A percentile compares a stretch with the other conserved stretches of the same genome.
Conservation (phyloP, 2,888 invertebrate genomes). For the Phaonia tiefii region DNA sequence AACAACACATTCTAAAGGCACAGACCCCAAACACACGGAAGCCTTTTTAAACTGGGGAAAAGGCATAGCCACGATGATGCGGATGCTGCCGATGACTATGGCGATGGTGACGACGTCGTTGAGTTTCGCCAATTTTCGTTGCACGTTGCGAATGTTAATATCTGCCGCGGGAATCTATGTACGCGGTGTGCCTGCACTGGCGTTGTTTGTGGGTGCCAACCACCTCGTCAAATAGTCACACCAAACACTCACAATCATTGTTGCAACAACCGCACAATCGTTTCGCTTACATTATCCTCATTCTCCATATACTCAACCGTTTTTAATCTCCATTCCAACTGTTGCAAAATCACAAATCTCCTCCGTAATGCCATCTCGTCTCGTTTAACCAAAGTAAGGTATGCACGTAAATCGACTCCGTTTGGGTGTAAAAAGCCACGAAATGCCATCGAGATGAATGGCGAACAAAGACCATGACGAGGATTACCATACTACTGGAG, state of each 20-base stretch:
- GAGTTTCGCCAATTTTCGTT: slow-evolving; percentile 22
- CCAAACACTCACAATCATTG: background rate
- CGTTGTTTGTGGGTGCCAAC: slow-evolving; percentile 33
- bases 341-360: slow-evolving; percentile 20
- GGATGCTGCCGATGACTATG: background rate
- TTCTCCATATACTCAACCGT: background rate
- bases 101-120: background rate
- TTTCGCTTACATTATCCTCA: background rate
- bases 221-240: slow-evolving; percentile 12
- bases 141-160: background rate
- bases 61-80: background rate
- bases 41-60: slow-evolving; percentile 17
- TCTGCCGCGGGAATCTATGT: slow-evolving; percentile 39
- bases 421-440: slow-evolving; percentile 30
- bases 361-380: slow-evolving; percentile 9
- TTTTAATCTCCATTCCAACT: slow-evolving; percentile 15
- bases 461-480: background rate
- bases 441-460: slow-evolving; percentile 28
- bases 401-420: slow-evolving; percentile 24
- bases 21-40: slow-evolving; percentile 29
- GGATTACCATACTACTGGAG: background rate
- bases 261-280: background rate
- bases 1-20: slow-evolving; percentile 50
- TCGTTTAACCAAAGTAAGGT: slow-evolving; percentile 15
- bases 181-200: slow-evolving; percentile 20